phyloP scores from a whole-genome alignment of 2,797 vertebrate species.

The Avahi laniger region DNA sequence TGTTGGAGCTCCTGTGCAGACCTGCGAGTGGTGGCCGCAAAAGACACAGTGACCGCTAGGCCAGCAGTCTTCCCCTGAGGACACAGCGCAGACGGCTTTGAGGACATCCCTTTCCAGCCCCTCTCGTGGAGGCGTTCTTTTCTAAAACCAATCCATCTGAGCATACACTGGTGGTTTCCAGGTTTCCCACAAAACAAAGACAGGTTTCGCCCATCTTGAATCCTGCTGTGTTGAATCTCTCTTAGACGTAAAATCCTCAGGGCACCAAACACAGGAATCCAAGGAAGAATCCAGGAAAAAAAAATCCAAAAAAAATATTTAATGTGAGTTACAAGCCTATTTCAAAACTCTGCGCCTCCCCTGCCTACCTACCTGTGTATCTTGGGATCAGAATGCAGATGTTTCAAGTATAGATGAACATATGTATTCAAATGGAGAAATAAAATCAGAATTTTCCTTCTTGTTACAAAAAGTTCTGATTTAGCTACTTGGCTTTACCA shows the following conservation, averaged over 20 bases:
- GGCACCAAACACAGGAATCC: neutral
- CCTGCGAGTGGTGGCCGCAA: neutral
- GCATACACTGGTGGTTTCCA: neutral
- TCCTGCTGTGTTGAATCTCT: neutral
- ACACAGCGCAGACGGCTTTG: neutral
- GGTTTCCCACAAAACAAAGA: constrained; percentile 2
- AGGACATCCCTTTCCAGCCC: neutral
- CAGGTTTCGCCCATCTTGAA: neutral
- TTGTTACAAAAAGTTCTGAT: neutral
- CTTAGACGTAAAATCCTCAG: neutral
- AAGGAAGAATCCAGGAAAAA: neutral
- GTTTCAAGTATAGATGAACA: neutral
- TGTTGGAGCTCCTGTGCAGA: neutral
- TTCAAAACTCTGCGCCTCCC: neutral
- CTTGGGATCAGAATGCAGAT: neutral
- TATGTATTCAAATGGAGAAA: neutral
- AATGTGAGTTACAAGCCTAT: neutral
- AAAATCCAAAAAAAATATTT: neutral
- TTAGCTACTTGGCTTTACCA: constrained; percentile 1
- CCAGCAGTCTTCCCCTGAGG: neutral
- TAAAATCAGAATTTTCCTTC: neutral
- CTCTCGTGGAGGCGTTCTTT: neutral
- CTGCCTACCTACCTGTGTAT: neutral
- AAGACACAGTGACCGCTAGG: neutral
- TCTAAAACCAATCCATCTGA: neutral